Evolutionary conservation across 2,888 invertebrate species (phyloP).

Genomic region (Schrankia costaestrigalis): DNA sequence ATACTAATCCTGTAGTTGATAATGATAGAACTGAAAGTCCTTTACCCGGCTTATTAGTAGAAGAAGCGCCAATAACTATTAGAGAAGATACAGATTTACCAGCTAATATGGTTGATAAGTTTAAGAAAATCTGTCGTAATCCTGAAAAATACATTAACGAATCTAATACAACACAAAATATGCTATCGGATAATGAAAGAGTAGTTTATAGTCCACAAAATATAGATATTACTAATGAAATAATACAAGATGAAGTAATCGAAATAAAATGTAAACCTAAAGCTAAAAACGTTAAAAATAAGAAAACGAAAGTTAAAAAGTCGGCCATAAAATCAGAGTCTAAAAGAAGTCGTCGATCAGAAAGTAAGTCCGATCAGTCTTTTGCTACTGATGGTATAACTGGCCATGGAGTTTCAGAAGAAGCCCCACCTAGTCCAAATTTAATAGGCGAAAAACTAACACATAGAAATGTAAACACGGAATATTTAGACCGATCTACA

Average conservation of each 20-base stretch:
- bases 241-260: constrained; percentile 17
- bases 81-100: constrained; percentile 41
- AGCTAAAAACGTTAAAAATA: constrained; percentile 5
- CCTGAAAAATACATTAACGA: constrained; percentile 34
- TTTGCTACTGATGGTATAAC: constrained; percentile 56
- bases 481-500: constrained; percentile 40
- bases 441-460: constrained; percentile 33
- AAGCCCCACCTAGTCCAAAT: constrained; percentile 46
- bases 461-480: constrained; percentile 46
- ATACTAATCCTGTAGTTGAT: constrained; percentile 22
- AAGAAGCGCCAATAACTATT: constrained; percentile 28
- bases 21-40: constrained; percentile 54
- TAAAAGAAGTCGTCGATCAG: constrained; percentile 7
- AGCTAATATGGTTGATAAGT: constrained; percentile 44
- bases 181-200: constrained; percentile 45
- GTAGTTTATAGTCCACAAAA: constrained; percentile 30
- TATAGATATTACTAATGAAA: constrained; percentile 31
- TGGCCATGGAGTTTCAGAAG: constrained; percentile 54
- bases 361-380: constrained; percentile 39
- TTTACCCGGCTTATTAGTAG: constrained; percentile 58
- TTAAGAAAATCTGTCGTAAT: constrained; percentile 45
- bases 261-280: constrained; percentile 3
- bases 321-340: not conserved
- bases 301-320: constrained; percentile 1
- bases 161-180: constrained; percentile 49